Base-by-base conservation (phyloP, 2,888 invertebrate species). In the Schrankia costaestrigalis region DNA sequence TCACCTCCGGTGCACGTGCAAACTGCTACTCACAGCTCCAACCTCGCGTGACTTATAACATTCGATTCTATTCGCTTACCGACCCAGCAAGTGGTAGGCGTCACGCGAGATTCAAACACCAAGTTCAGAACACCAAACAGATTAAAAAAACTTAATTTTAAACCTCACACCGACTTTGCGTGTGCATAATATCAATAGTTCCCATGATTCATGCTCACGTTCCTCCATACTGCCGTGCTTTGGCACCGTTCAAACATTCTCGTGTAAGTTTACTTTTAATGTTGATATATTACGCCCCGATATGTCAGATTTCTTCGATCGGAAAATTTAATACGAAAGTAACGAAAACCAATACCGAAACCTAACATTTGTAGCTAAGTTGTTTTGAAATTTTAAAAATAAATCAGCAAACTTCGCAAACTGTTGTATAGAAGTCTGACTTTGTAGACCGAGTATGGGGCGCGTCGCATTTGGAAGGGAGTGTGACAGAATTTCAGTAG, bases 401-500 rank as follows among this genome's bases (percentile, higher is more conserved):
- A 74, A 74, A 73, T 74, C 72, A 67, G 46, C 38, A 24, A 61
- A 66, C 33, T 51, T 56, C 18, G 14, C 32, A 31, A 51, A 42
- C 36, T 41, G 33, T 47, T 56, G 45, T 43, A 50, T 39, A 39
- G 46, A 43, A 43, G 46, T 41, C 37, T 23, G 26, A 39, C 34
- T 54, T 46, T 26, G 39, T 33, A 41, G 38, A 39, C 41, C 30
- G 48, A 43, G 52, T 35, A 50, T 45, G 50, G 43, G 41, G 41
- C 42, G 46, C 45, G 31, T 49, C 39, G 39, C n/a, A n/a, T 53
- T 34, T 44, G 60, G 56, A 58, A 61, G 40, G 52, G 49, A 56
- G 56, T 70, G 70, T 72, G 73, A 71, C 73, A 76, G 69, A 62
- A 67, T 74, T 72, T 68, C 63, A 69, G 73, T 62, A 72, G 73